Conservation (phyloP, 2,797 vertebrate genomes). For the Parotocinclus haroldoi region DNA sequence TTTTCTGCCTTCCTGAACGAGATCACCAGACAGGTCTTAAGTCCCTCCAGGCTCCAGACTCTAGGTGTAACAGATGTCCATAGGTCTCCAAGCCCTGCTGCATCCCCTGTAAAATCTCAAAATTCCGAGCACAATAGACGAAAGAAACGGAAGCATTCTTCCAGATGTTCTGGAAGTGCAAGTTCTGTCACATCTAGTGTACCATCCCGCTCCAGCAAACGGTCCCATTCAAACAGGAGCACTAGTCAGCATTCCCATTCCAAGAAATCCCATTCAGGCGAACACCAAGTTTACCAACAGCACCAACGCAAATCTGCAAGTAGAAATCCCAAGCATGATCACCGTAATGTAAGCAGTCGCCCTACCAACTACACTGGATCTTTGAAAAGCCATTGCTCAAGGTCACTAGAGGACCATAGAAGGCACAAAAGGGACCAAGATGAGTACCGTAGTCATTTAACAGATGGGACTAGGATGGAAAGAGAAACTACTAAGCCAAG, state of each 20-base stretch:
- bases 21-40: conserved; percentile 81
- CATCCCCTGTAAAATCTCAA: conserved; percentile 42
- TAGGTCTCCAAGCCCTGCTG: conserved; percentile 52
- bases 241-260: conserved; percentile 39
- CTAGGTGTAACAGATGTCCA: conserved; percentile 72
- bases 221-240: conserved; percentile 33
- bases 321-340: conserved; percentile 36
- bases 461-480: conserved; percentile 17
- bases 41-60: conserved; percentile 75
- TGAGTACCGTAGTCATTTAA: conserved; percentile 12
- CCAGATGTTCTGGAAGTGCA: conserved; percentile 48
- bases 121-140: conserved; percentile 41
- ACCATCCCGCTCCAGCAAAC: conserved; percentile 47
- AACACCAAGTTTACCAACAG: conserved; percentile 36
- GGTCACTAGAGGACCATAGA: conserved; percentile 12
- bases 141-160: conserved; percentile 42
- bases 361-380: conserved; percentile 26
- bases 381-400: conserved; percentile 20
- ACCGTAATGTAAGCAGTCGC: conserved; percentile 27
- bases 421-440: conserved; percentile 22
- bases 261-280: conserved; percentile 43
- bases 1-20: conserved; percentile 83
- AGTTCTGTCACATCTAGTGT: conserved; percentile 59
- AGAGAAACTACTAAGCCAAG: neutral
- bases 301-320: conserved; percentile 36